Evolutionary conservation across 2,113 vertebrate species (phyloP).

Genomic region (Pedionomus torquatus): DNA sequence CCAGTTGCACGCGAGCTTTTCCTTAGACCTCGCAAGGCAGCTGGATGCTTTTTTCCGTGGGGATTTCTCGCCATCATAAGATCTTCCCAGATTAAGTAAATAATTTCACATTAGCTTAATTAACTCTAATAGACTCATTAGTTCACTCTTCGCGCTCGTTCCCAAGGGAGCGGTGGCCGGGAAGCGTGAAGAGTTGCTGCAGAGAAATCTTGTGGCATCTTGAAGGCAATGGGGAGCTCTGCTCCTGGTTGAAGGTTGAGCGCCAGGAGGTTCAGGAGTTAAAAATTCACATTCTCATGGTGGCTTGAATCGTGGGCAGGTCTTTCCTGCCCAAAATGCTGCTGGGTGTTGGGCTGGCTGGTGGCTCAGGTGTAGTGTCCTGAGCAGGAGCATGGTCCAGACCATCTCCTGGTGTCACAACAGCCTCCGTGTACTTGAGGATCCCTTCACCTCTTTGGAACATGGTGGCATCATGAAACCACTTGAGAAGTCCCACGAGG

Average conservation of each 20-base stretch:
- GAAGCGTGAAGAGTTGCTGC: slow-evolving; percentile 38
- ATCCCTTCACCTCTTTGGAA: background rate
- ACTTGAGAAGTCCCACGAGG: background rate
- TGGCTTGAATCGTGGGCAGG: accelerated
- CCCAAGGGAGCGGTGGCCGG: slow-evolving; percentile 49
- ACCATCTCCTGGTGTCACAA: background rate
- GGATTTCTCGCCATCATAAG: slow-evolving; percentile 50
- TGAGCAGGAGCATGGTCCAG: accelerated
- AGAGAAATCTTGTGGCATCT: slow-evolving; percentile 28
- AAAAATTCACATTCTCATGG: accelerated
- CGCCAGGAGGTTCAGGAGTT: background rate
- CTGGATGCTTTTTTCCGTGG: background rate
- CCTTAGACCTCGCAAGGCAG: background rate
- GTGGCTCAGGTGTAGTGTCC: background rate
- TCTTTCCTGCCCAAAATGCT: background rate
- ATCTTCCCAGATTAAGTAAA: slow-evolving; percentile 73
- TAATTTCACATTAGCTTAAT: slow-evolving; percentile 74
- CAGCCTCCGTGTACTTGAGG: accelerated
- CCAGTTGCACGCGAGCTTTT: accelerated
- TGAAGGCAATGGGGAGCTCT: background rate
- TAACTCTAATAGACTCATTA: slow-evolving; percentile 79
- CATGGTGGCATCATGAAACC: accelerated
- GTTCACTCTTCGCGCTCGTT: slow-evolving; percentile 35
- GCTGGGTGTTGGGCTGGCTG: background rate
- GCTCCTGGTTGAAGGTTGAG: background rate